These are phyloP conservation scores for Hemichromis elongatus DNA, from an alignment of 2,113 vertebrate species.

Conservation along the genomic window DNA sequence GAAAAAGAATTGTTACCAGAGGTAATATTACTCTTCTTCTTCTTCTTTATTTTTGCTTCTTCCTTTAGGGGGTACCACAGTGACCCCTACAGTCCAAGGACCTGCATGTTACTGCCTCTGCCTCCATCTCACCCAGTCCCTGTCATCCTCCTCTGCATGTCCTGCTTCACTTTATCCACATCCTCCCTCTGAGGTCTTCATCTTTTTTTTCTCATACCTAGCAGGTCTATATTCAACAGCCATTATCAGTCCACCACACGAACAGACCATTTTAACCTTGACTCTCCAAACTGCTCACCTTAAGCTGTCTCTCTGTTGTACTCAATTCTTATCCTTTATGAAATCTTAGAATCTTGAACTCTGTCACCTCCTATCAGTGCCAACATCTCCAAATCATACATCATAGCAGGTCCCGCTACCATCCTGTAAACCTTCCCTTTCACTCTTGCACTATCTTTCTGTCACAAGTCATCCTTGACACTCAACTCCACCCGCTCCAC, in stretches of 20 bases:
- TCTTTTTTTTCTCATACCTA: fast-evolving
- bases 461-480: background rate
- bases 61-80: background rate
- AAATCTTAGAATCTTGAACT: background rate
- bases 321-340: background rate
- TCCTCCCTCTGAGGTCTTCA: background rate
- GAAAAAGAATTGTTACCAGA: background rate
- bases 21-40: background rate
- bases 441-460: background rate
- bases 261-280: background rate
- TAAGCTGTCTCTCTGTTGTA: background rate
- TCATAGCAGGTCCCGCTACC: background rate
- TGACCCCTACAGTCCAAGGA: background rate
- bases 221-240: background rate
- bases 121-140: background rate
- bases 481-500: background rate
- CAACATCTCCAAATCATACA: background rate
- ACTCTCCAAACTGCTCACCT: background rate
- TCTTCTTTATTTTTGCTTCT: background rate
- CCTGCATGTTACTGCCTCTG: background rate
- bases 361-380: background rate
- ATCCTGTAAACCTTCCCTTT: background rate
- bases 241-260: background rate
- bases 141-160: background rate
- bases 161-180: background rate